Evolutionary conservation across 2,797 vertebrate genomes (phyloP).

Genomic region (Scleropages formosus): DNA sequence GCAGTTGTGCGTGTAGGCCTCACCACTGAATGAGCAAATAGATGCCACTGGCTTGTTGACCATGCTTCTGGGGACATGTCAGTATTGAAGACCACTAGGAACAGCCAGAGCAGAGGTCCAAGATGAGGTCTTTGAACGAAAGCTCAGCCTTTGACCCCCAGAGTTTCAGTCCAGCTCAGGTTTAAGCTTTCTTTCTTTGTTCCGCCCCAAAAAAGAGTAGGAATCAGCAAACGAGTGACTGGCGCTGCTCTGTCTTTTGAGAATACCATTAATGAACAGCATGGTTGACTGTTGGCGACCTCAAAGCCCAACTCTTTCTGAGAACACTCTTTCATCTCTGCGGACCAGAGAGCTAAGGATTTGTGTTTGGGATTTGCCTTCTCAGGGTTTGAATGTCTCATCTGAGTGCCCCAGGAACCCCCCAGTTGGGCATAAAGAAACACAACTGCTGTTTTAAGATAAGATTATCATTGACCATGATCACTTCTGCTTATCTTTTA

Average conservation of each 20-base stretch:
- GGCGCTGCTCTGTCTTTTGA: slow-evolving; percentile 15
- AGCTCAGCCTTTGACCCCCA: not conserved
- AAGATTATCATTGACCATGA: slow-evolving; percentile 3
- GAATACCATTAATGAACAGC: slow-evolving; percentile 32
- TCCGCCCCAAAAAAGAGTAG: slow-evolving; percentile 7
- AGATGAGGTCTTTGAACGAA: not conserved
- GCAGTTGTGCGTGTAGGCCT: not conserved
- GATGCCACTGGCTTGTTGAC: slow-evolving; percentile 3
- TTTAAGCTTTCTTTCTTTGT: not conserved
- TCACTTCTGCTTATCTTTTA: slow-evolving; percentile 16
- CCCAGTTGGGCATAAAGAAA: slow-evolving; percentile 22
- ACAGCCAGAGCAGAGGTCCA: not conserved
- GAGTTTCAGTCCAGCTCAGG: slow-evolving; percentile 1
- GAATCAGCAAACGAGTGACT: slow-evolving; percentile 14
- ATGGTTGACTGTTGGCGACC: slow-evolving; percentile 20
- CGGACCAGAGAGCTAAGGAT: slow-evolving; percentile 21
- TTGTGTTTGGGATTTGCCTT: slow-evolving; percentile 29
- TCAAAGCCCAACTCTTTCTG: slow-evolving; percentile 29
- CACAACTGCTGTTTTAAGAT: slow-evolving; percentile 24
- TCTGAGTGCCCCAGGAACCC: not conserved
- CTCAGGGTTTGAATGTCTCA: not conserved
- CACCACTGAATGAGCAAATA: not conserved
- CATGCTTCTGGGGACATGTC: not conserved
- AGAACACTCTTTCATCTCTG: slow-evolving; percentile 25
- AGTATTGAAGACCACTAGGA: not conserved